Percentiles rank a stretch among this genome's conserved stretches.
Conservation (phyloP, 2,888 invertebrate genomes). For the Drosophila infuscata region DNA sequence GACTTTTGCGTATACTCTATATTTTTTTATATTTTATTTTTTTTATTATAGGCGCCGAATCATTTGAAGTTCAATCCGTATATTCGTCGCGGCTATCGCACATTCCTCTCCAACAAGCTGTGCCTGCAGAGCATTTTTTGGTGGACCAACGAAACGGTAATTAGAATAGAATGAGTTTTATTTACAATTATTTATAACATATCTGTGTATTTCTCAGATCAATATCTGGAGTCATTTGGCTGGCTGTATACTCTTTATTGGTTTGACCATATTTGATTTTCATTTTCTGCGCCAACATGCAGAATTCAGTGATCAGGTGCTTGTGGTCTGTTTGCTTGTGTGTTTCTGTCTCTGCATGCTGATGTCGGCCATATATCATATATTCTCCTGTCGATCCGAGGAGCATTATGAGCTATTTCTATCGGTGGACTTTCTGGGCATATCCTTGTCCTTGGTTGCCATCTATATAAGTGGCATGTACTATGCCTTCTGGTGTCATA, state of each 20-base stretch:
- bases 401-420: conserved; percentile 94
- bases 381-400: conserved; percentile 96
- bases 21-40: conserved; percentile 15
- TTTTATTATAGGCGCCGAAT: conserved; percentile 89
- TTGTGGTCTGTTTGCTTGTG: conserved; percentile 92
- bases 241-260: conserved; percentile 93
- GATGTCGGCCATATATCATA: conserved; percentile 96
- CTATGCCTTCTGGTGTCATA: conserved; percentile 98
- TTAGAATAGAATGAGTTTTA: neutral
- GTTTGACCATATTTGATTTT: conserved; percentile 93
- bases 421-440: conserved; percentile 96
- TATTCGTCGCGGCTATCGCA: conserved; percentile 94
- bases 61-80: conserved; percentile 95
- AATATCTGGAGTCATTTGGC: conserved; percentile 99
- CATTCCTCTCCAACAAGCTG: conserved; percentile 91
- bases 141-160: conserved; percentile 97
- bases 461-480: conserved; percentile 98
- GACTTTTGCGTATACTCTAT: neutral
- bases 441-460: conserved; percentile 95
- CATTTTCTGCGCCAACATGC: conserved; percentile 92
- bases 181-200: neutral
- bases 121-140: conserved; percentile 97
- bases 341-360: conserved; percentile 98
- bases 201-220: conserved; percentile 85
- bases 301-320: conserved; percentile 92